Evolutionary conservation across 1,140 invertebrate species (phyloP).

Genomic region (Drosophila repletoides): DNA sequence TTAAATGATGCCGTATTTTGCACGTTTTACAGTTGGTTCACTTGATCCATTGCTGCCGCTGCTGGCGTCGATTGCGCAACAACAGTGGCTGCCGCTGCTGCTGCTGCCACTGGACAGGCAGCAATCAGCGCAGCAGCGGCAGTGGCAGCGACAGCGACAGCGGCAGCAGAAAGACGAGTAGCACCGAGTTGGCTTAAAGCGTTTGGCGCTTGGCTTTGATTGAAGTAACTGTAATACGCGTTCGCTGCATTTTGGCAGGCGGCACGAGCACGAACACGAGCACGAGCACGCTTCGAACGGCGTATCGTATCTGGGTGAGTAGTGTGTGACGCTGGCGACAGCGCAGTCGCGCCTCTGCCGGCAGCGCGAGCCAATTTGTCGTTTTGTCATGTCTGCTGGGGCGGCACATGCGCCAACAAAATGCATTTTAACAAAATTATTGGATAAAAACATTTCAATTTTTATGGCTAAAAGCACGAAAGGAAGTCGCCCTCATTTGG

Average conservation of each 20-base stretch:
- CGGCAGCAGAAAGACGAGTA: conserved; percentile 38
- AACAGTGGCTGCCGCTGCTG: conserved; percentile 5
- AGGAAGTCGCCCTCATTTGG: conserved; percentile 43
- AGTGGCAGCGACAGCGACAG: neutral
- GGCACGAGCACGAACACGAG: too few relatives aligned
- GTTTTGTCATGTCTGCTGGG: conserved; percentile 50
- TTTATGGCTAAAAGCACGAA: conserved; percentile 55
- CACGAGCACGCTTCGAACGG: too few relatives aligned
- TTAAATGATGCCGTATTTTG: conserved; percentile 41
- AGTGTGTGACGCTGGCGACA: conserved; percentile 59
- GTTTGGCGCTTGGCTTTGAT: conserved; percentile 42
- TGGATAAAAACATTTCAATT: conserved; percentile 43
- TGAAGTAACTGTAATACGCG: conserved; percentile 78
- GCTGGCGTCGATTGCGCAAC: conserved; percentile 40
- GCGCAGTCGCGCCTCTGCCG: conserved; percentile 15
- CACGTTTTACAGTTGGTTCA: conserved; percentile 29
- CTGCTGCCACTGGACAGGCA: conserved; percentile 6
- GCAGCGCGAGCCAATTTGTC: conserved; percentile 21
- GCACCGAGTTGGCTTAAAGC: conserved; percentile 11
- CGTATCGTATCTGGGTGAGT: conserved; percentile 69
- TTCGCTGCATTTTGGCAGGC: conserved; percentile 64
- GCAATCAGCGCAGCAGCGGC: conserved; percentile 46
- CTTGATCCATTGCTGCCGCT: neutral
- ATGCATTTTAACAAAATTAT: conserved; percentile 31
- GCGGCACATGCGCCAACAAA: conserved; percentile 33